Evolutionary conservation across 2,113 vertebrate genomes (phyloP), one percentile per base, ranked within the genome.

Genomic region (Hemichromis elongatus): DNA sequence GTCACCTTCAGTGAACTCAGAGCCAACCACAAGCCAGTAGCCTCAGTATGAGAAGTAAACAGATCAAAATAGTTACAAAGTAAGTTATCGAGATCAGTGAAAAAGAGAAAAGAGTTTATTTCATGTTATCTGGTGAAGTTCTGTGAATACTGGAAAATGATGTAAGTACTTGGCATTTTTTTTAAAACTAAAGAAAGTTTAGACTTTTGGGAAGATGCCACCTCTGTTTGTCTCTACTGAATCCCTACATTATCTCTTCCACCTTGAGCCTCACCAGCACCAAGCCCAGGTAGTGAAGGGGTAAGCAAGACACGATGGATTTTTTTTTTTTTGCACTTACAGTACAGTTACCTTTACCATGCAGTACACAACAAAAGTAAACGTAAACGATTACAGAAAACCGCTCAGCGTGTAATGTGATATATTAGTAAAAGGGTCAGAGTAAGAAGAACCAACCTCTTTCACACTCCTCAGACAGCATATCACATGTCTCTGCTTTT

Each of bases 11-110:
- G 10, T 37, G 59, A 63, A 0, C 59, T 63, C 30, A 35, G 18
- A 35, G 30, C 18, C 59, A 0, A 33, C 28, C 57, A 61, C 28
- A 61, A 61, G 57, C 28, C 57, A 61, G 59, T 0, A n/a, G 59
- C 59, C 33, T 37, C 59, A 37, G 10, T n/a, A n/a, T 3, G 59
- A 63, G 9, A 30, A 37, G 59, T 7, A 9, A 63, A 37, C 30
- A n/a, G 18, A 63, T 37, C 59, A 2, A 63, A 37, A 35, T 10
- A 7, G 59, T 37, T 63, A 7, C 30, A n/a, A 63, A 30, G 30
- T 7, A 7, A n/a, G 33, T 63, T 37, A 21, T 63, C 33, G 59
- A 63, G 19, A 59, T 5, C 8, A 59, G 28, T 59, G 28, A 33
- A 59, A 59, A 59, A 61, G 28, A 61, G 16, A 37, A 11, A 37